Conservation (phyloP, 2,113 vertebrate species). For the Lepus americanus region DNA sequence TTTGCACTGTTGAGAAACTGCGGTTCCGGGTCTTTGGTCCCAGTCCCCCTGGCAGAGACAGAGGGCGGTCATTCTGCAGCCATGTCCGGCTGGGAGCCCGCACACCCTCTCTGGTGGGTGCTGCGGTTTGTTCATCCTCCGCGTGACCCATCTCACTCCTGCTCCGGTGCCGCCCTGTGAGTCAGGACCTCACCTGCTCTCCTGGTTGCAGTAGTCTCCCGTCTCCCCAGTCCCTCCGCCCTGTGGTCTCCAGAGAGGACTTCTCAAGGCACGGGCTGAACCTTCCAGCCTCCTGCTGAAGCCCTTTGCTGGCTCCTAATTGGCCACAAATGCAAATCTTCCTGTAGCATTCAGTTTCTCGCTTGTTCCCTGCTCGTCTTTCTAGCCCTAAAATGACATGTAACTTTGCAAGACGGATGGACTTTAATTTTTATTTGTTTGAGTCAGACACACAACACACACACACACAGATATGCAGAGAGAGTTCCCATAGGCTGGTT, state of each 20-base stretch:
- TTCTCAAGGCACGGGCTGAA: background rate
- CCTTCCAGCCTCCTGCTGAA: background rate
- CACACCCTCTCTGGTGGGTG: rapidly evolving
- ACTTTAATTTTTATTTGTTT: background rate
- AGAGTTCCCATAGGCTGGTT: no score
- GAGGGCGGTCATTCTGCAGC: no score
- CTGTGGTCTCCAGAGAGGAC: background rate
- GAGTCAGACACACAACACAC: no score
- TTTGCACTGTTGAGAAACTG: background rate
- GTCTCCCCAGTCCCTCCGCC: background rate
- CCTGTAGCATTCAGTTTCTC: background rate
- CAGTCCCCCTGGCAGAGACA: no score
- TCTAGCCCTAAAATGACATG: background rate
- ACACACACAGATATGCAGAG: no score
- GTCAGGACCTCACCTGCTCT: background rate
- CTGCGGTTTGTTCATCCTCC: background rate
- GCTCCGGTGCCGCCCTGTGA: background rate
- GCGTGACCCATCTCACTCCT: background rate
- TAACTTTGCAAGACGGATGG: background rate
- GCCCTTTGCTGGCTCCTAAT: background rate
- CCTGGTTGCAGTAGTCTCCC: rapidly evolving
- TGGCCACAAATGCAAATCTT: background rate
- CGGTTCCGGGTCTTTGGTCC: background rate
- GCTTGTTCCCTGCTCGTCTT: background rate
- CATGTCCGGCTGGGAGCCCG: rapidly evolving